These are phyloP conservation scores for Trachymyrmex septentrionalis DNA, from an alignment of 1,140 invertebrate genomes.

Conservation along the genomic window DNA sequence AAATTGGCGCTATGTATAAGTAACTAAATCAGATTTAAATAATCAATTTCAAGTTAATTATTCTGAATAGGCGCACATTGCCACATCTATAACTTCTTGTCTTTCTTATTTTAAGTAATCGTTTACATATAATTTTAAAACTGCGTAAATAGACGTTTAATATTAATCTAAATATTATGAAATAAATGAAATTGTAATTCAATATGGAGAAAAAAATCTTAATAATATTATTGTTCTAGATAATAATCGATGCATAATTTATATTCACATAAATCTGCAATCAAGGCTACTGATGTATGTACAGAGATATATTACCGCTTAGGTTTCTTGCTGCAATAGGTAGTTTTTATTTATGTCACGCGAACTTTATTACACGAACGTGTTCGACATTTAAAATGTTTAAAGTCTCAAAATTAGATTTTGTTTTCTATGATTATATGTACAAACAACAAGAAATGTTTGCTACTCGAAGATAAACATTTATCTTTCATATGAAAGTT, in stretches of 20 bases:
- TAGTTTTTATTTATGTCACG: background rate
- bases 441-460: background rate
- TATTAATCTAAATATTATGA: background rate
- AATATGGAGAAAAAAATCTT: background rate
- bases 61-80: background rate
- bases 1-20: background rate
- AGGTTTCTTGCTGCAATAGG: background rate
- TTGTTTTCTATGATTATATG: background rate
- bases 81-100: background rate
- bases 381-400: background rate
- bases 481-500: conserved; percentile 3
- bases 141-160: background rate
- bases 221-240: background rate
- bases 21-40: background rate
- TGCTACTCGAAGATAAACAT: conserved; percentile 1
- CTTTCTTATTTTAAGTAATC: background rate
- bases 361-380: background rate
- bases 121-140: background rate
- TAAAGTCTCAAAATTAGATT: conserved; percentile 1
- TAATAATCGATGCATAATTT: background rate
- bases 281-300: background rate
- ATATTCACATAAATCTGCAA: background rate
- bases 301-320: background rate
- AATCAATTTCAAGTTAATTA: background rate
- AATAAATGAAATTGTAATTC: no score